Percentiles rank a stretch among this genome's conserved stretches.
Evolutionary conservation across 1,140 invertebrate genomes (phyloP).

Genomic region (Drosophila grimshawi): DNA sequence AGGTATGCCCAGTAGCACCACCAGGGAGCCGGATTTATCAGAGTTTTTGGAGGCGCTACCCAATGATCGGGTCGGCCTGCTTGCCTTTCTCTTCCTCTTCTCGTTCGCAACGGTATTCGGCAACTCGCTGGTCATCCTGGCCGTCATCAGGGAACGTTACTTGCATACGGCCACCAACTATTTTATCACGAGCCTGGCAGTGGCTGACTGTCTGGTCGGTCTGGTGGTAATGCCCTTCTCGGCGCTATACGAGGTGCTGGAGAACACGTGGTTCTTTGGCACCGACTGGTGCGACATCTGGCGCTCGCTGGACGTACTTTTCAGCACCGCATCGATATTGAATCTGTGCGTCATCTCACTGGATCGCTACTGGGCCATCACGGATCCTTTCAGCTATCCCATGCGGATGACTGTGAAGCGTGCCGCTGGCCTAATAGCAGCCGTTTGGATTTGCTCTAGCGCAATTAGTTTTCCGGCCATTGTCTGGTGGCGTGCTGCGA

Average conservation of each 20-base stretch:
- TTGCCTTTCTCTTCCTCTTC: constrained; percentile 94
- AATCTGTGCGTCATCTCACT: constrained; percentile 99
- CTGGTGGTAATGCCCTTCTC: constrained; percentile 98
- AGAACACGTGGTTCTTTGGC: constrained; percentile 94
- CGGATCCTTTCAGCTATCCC: constrained; percentile 98
- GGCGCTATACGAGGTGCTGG: constrained; percentile 93
- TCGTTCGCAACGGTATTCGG: constrained; percentile 97
- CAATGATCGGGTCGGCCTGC: constrained; percentile 91
- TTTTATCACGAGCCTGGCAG: constrained; percentile 98
- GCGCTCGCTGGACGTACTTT: constrained; percentile 98
- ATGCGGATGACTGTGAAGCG: constrained; percentile 93
- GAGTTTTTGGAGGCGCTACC: constrained; percentile 85
- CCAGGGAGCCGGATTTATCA: constrained; percentile 73
- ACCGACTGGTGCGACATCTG: constrained; percentile 97
- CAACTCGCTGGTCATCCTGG: constrained; percentile 97
- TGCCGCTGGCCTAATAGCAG: constrained; percentile 92
- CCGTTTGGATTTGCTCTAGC: constrained; percentile 96
- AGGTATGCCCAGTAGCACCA: constrained; percentile 44
- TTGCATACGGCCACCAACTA: constrained; percentile 98
- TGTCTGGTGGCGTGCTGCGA: constrained; percentile 94
- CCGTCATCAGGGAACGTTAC: constrained; percentile 94
- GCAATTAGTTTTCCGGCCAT: constrained; percentile 98
- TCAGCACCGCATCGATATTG: constrained; percentile 97
- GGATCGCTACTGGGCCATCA: constrained; percentile 99
- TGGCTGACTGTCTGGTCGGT: constrained; percentile 98